Conservation (phyloP, 2,113 vertebrate genomes). For the Orthochromis malagaraziensis region DNA sequence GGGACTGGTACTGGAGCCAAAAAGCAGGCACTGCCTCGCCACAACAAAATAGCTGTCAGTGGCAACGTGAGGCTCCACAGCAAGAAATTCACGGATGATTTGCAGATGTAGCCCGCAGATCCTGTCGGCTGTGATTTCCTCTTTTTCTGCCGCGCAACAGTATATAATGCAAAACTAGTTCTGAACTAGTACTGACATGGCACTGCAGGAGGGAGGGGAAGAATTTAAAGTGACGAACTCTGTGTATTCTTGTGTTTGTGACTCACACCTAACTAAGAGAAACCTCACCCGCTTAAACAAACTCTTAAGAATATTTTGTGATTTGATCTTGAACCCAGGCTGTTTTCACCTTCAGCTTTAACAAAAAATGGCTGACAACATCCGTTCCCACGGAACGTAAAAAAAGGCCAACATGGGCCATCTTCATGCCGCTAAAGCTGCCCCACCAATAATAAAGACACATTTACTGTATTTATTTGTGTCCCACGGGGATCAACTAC, state of each 20-base stretch:
- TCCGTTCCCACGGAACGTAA: neutral
- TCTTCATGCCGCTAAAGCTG: conserved; percentile 52
- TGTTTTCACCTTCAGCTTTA: neutral
- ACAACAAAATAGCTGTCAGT: neutral
- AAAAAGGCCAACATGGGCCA: conserved; percentile 7
- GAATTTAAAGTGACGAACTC: neutral
- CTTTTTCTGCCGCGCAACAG: neutral
- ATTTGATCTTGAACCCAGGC: neutral
- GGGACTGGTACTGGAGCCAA: neutral
- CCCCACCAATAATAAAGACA: conserved; percentile 42
- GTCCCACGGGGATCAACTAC: conserved; percentile 42
- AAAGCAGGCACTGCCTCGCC: neutral
- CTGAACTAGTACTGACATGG: neutral
- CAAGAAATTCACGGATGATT: neutral
- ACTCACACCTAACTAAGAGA: neutral
- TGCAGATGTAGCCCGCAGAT: neutral
- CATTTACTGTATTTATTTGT: conserved; percentile 41
- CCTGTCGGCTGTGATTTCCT: neutral
- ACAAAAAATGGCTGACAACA: neutral
- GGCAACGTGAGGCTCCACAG: neutral
- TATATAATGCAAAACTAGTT: neutral
- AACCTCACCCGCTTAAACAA: neutral
- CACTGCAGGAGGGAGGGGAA: neutral
- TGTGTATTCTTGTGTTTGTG: neutral
- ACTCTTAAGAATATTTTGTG: neutral